These are phyloP conservation scores for Schizotus pectinicornis DNA, from an alignment of 2,888 invertebrate genomes.

Conservation along the genomic window DNA sequence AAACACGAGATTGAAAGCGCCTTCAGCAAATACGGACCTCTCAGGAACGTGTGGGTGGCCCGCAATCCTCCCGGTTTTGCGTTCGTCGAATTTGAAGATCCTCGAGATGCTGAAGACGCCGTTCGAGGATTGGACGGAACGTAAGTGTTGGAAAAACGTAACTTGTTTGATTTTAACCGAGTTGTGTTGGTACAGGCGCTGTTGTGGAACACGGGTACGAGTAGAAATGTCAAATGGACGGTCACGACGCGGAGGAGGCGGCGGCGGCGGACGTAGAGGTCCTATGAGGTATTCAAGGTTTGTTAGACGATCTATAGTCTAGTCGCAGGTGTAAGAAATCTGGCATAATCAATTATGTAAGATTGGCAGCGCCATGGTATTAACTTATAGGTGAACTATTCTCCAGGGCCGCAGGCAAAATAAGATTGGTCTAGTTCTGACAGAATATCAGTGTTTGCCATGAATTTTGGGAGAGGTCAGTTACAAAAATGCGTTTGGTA, in stretches of 20 bases:
- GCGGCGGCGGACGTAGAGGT: slow-evolving; percentile 51
- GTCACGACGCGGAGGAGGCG: slow-evolving; percentile 68
- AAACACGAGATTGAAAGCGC: slow-evolving; percentile 93
- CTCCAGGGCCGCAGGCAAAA: too few relatives aligned
- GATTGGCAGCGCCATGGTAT: neutral
- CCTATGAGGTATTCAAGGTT: slow-evolving; percentile 56
- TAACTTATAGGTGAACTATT: slow-evolving; percentile 11
- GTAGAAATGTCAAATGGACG: slow-evolving; percentile 94
- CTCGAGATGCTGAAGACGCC: slow-evolving; percentile 91
- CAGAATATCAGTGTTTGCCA: too few relatives aligned
- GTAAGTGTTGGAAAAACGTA: slow-evolving; percentile 38
- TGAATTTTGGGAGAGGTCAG: too few relatives aligned
- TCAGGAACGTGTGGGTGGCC: slow-evolving; percentile 97
- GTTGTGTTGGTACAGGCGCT: slow-evolving; percentile 64
- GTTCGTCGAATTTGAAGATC: slow-evolving; percentile 93
- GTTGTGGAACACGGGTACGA: slow-evolving; percentile 87
- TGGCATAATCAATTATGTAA: too few relatives aligned
- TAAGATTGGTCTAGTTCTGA: too few relatives aligned
- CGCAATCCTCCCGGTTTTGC: slow-evolving; percentile 95
- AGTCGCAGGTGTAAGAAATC: neutral
- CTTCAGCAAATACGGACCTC: slow-evolving; percentile 89
- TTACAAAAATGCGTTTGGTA: too few relatives aligned
- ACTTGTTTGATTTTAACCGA: neutral
- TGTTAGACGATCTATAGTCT: slow-evolving; percentile 8
- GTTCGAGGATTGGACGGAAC: slow-evolving; percentile 64